Base-by-base conservation (phyloP, 2,888 invertebrate species). In the Agrochola macilenta region DNA sequence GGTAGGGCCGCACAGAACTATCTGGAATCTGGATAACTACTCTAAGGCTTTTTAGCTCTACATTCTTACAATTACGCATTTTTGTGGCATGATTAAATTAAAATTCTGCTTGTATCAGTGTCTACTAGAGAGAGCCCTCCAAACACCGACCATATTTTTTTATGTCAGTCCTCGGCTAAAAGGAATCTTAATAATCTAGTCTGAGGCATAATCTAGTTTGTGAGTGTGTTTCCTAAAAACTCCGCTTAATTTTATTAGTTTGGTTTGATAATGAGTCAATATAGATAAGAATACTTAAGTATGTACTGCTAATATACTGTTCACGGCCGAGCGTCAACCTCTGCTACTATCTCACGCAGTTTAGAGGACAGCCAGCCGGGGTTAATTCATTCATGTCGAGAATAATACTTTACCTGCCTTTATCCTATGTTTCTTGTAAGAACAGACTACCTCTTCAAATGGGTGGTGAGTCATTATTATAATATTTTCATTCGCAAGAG, bases 291-390 rank as follows among this genome's bases (percentile, higher is more conserved):
- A n/a, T n/a, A 30, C 49, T 14, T 54, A 43, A 35, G 54, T n/a
- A 54, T 14, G 49, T 52, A 11, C 46, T 30, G 14, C 30, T 52
- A 3, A 43, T 52, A 23, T 20, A 39, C 4, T 49, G 43, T 11
- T 66, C 76, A 49, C 7, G 76, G 82, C 9, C 82, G 80, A 68
- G 26, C 76, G 14, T n/a, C 69, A 43, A 76, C 82, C 76, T 75
- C 57, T 54, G 60, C 2, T 17, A 20, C 26, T 46, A 79, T 72
- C 79, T 63, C 46, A 2, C 0, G 23, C 35, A 26, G 69, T 20
- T 49, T 63, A 46, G 61, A 69, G 65, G 76, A 54, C 63, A 43
- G 5, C 35, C 14, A n/a, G 54, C 54, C n/a, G 54, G 54, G 23
- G 23, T 14, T 46, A 3, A 46, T 46, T 46, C 0, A 54, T 23